These are phyloP conservation scores for Australoheros scitulus DNA, from an alignment of 2,113 vertebrate genomes.

Conservation along the genomic window DNA sequence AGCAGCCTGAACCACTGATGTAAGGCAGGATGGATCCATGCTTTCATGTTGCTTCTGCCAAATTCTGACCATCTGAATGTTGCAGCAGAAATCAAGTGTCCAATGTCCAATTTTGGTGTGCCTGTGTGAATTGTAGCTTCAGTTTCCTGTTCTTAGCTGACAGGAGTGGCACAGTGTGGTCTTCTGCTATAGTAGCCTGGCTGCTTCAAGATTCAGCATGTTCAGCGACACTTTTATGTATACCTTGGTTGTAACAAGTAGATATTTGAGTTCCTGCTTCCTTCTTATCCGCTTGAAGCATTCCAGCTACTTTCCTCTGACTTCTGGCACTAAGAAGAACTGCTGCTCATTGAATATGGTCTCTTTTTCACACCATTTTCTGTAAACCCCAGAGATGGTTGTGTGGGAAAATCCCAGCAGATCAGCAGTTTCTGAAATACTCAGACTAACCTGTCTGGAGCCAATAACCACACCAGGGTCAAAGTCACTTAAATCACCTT, in stretches of 20 bases:
- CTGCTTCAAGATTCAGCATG: neutral
- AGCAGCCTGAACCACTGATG: neutral
- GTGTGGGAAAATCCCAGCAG: no score
- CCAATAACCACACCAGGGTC: neutral
- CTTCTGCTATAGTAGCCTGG: neutral
- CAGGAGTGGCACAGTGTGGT: neutral
- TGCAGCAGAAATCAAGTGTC: no score
- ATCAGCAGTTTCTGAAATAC: no score
- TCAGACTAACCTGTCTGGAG: neutral
- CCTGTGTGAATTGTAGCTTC: neutral
- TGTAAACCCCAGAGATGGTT: no score
- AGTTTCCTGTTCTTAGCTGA: neutral
- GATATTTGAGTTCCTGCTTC: neutral
- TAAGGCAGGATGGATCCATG: neutral
- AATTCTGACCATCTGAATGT: no score
- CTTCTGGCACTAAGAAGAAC: no score
- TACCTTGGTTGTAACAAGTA: neutral
- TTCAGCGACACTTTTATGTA: neutral
- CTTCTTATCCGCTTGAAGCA: no score
- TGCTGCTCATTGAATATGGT: no score
- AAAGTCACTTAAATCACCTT: neutral
- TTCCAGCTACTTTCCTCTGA: no score
- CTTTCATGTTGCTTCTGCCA: neutral
- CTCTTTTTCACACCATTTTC: no score
- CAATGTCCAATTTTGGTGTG: rapidly evolving